Conservation (phyloP, 2,888 invertebrate genomes). For the Polyploca ridens region DNA sequence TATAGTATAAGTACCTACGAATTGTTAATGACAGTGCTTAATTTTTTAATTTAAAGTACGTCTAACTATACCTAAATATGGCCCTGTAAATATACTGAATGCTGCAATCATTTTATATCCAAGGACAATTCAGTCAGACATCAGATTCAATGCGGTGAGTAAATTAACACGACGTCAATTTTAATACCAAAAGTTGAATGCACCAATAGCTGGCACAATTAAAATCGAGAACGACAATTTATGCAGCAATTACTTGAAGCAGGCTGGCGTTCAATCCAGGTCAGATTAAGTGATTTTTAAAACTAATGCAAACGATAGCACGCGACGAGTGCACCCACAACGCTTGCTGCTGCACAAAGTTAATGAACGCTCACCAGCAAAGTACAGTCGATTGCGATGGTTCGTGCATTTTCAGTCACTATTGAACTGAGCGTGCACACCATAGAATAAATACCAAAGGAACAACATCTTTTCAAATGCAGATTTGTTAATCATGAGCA, state of each 20-base stretch:
- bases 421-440: conserved; percentile 47
- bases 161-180: neutral
- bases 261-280: conserved; percentile 75
- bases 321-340: conserved; percentile 60
- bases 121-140: too few relatives aligned
- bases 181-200: conserved; percentile 17
- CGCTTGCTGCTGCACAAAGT: conserved; percentile 57
- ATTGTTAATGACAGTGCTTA: too few relatives aligned
- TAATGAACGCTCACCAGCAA: conserved; percentile 66
- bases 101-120: too few relatives aligned
- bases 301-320: conserved; percentile 78
- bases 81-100: too few relatives aligned
- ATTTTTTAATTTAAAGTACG: too few relatives aligned
- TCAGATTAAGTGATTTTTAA: conserved; percentile 82
- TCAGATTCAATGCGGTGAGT: too few relatives aligned
- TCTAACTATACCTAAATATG: too few relatives aligned
- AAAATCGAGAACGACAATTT: conserved; percentile 70
- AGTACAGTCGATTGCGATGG: conserved; percentile 45
- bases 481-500: neutral
- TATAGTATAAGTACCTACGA: neutral
- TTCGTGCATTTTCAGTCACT: conserved; percentile 46
- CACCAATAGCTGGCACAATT: conserved; percentile 59
- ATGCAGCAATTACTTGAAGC: conserved; percentile 79
- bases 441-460: conserved; percentile 25
- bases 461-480: neutral